Base-by-base conservation (phyloP, 2,888 invertebrate genomes). In the Leucophenga montana region DNA sequence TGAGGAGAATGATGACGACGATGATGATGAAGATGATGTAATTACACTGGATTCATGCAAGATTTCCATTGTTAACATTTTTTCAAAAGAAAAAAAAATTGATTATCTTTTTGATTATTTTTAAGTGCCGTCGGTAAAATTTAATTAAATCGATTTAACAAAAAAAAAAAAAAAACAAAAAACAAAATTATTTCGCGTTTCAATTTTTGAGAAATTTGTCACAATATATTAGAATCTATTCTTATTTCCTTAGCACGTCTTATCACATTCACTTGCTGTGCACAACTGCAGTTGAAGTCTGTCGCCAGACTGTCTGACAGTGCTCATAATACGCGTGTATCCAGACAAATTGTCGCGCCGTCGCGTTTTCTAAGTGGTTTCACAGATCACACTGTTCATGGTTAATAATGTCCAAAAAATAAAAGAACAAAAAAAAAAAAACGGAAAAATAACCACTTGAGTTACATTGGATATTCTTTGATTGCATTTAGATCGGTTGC, bases 361-460 rank as follows among this genome's bases (percentile, higher is more conserved):
- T 8, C 33, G 39, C 39, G 11, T 27, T 18, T 22, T 27, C 27
- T 48, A 64, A 48, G 46, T 48, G 48, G 62, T 46, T 64, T 22
- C 27, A 46, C 46, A 64, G 39, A 11, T 39, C 48, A 62, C 39
- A 62, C 9, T 18, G 39, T 11, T 39, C 39, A 22, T 3, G 11
- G 14, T 56, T 56, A 14, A 22, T 22, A 11, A 53, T n/a, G 53
- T 53, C 22, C 64, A 14, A 33, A 16, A 20, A 64, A 20, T 20
- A 64, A 20, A 20, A 20, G 20, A 22, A 27, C 22, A 14, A n/a
- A 8, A 57, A 57, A n/a, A n/a, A n/a, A 20, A 33, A 61, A 61
- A 14, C 16, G 8, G 14, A 61, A 14, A 31, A 27, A 46, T 57
- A 54, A 71, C 62, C 68, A 75, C 71, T 78, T 75, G 67, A 68